These are phyloP conservation scores for Trachelus iudaicus DNA, from an alignment of 2,888 invertebrate species.

Conservation along the genomic window DNA sequence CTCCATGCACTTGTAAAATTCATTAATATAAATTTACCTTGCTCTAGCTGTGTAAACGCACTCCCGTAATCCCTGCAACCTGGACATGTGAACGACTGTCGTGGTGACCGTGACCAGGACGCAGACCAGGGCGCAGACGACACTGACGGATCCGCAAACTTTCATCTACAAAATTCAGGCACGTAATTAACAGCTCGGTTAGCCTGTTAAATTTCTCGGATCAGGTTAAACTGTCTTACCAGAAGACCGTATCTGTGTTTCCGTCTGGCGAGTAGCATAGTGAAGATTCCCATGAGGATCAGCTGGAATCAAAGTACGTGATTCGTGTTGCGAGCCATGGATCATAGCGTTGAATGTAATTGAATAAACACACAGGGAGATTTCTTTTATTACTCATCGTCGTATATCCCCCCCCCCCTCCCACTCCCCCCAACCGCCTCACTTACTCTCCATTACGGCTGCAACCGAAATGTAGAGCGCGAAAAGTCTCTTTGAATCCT, in stretches of 20 bases:
- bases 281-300: slow-evolving; percentile 86
- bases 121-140: slow-evolving; percentile 88
- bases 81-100: slow-evolving; percentile 89
- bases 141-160: slow-evolving; percentile 87
- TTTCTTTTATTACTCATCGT: neutral
- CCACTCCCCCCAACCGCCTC: neutral
- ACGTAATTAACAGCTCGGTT: neutral
- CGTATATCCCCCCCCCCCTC: neutral
- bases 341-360: neutral
- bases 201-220: neutral
- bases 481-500: neutral
- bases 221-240: slow-evolving; percentile 70
- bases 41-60: slow-evolving; percentile 80
- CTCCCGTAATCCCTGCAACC: slow-evolving; percentile 86
- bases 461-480: neutral
- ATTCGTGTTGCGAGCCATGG: neutral
- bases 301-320: slow-evolving; percentile 70
- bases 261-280: slow-evolving; percentile 85
- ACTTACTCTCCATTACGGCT: neutral
- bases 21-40: slow-evolving; percentile 46
- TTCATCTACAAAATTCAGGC: slow-evolving; percentile 75
- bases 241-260: slow-evolving; percentile 88
- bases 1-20: neutral
- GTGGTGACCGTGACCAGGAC: slow-evolving; percentile 91
- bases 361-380: neutral